Percentiles rank a stretch among this genome's conserved stretches.
Evolutionary conservation across 1,140 invertebrate genomes (phyloP).

Genomic region (Calephelis virginiensis): DNA sequence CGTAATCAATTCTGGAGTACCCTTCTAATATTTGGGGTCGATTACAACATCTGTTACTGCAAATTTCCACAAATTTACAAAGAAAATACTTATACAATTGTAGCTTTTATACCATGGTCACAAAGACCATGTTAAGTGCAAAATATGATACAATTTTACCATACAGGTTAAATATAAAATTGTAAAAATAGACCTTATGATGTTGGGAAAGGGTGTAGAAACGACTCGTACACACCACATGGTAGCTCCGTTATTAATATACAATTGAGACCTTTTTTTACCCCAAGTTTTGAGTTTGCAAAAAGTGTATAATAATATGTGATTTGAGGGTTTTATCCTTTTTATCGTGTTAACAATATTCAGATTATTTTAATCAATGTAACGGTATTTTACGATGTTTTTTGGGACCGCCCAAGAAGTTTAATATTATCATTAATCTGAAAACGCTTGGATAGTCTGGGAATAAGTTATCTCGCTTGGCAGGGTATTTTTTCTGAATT

Average conservation of each 20-base stretch:
- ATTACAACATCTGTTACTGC: slow-evolving; percentile 52
- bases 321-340: slow-evolving; percentile 6
- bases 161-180: slow-evolving; percentile 31
- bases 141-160: slow-evolving; percentile 26
- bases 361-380: not conserved
- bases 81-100: slow-evolving; percentile 3
- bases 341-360: slow-evolving; percentile 4
- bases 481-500: not conserved
- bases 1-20: slow-evolving; percentile 68
- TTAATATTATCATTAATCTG: not conserved
- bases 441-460: too few relatives aligned
- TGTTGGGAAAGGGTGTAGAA: slow-evolving; percentile 19
- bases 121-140: slow-evolving; percentile 20
- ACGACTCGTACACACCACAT: slow-evolving; percentile 39
- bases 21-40: slow-evolving; percentile 55
- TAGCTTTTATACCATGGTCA: not conserved
- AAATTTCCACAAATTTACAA: slow-evolving; percentile 27
- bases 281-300: slow-evolving; percentile 29
- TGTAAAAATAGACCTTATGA: slow-evolving; percentile 25
- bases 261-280: slow-evolving; percentile 41
- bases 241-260: slow-evolving; percentile 49
- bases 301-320: slow-evolving; percentile 23
- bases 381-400: not conserved
- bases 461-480: too few relatives aligned
- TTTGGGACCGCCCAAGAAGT: not conserved